Conservation (phyloP, 2,797 vertebrate genomes). For the Molothrus ater region DNA sequence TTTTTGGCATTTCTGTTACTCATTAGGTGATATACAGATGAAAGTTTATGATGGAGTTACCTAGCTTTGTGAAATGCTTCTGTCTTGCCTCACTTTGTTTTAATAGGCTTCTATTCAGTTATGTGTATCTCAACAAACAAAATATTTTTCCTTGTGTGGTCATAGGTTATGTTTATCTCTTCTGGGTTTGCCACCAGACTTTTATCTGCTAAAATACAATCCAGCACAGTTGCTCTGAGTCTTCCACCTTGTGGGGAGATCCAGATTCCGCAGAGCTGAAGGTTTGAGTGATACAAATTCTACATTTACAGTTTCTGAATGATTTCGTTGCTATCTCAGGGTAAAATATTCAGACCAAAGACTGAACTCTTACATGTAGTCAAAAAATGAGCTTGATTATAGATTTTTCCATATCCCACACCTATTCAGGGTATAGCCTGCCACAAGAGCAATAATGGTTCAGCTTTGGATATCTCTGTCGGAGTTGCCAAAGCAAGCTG, state of each 20-base stretch:
- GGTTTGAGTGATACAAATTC: background rate
- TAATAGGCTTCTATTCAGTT: slow-evolving; percentile 44
- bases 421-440: background rate
- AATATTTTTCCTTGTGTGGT: slow-evolving; percentile 33
- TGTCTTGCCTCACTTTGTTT: slow-evolving; percentile 38
- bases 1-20: slow-evolving; percentile 42
- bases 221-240: background rate
- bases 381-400: background rate
- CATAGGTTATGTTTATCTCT: slow-evolving; percentile 25
- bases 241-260: background rate
- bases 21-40: slow-evolving; percentile 20
- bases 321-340: background rate
- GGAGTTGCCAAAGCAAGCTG: background rate
- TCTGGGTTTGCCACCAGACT: background rate
- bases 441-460: background rate
- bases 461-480: background rate
- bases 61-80: slow-evolving; percentile 35
- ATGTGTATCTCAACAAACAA: slow-evolving; percentile 31
- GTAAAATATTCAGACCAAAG: background rate
- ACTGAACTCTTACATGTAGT: background rate
- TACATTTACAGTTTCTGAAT: background rate
- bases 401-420: background rate
- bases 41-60: background rate
- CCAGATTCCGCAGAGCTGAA: background rate
- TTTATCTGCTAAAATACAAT: background rate